Conservation (phyloP, 2,888 invertebrate genomes). For the Rhimphoctona megacephalus region DNA sequence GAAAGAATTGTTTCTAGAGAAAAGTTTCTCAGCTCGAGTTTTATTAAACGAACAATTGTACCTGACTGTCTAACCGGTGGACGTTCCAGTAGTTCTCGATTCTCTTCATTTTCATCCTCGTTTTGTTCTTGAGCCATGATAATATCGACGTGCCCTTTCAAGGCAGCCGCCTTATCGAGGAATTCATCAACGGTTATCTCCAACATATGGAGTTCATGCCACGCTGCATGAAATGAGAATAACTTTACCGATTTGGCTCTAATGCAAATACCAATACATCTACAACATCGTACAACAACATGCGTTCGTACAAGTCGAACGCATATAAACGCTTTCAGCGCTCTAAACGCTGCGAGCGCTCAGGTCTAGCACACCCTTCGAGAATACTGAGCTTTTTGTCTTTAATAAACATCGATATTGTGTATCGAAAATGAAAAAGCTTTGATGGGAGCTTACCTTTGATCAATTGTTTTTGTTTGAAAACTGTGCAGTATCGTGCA, state of each 20-base stretch:
- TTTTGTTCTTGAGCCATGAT: background rate
- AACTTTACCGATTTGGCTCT: too few species aligned
- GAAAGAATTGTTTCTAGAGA: background rate
- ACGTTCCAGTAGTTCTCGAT: background rate
- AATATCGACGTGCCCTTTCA: background rate
- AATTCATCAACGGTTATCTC: conserved; percentile 18
- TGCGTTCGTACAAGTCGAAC: too few species aligned
- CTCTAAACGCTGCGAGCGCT: too few species aligned
- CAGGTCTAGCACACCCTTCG: too few species aligned
- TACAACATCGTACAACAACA: too few species aligned
- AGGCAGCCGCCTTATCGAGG: conserved; percentile 18
- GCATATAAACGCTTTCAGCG: too few species aligned
- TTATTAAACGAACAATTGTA: background rate
- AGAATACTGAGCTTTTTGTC: too few species aligned
- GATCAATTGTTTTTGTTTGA: background rate
- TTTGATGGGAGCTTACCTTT: too few species aligned
- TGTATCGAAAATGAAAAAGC: too few species aligned
- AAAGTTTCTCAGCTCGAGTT: background rate
- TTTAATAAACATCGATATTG: too few species aligned
- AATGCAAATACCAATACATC: too few species aligned
- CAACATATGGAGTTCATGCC: conserved; percentile 21
- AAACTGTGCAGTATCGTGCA: conserved; percentile 21
- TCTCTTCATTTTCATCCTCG: background rate
- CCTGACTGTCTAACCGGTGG: background rate
- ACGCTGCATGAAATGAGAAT: conserved; percentile 10